Percentiles rank a stretch among this genome's conserved stretches.
These are phyloP conservation scores for Enteromius argenteus DNA, from an alignment of 2,797 vertebrate genomes.

Conservation along the genomic window DNA sequence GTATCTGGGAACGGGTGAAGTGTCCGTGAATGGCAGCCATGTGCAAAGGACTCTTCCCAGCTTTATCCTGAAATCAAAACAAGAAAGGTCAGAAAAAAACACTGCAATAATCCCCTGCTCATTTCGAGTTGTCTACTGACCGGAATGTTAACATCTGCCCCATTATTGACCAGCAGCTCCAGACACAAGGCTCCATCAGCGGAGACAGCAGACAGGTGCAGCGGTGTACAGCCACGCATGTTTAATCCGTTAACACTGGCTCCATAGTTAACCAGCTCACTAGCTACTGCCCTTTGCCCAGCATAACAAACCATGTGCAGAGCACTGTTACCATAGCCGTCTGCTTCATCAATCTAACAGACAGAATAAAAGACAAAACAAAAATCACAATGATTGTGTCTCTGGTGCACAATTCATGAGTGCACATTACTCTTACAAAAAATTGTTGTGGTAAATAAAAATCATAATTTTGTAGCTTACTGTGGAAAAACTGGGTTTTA, in stretches of 20 bases:
- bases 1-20: conserved; percentile 96
- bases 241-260: conserved; percentile 98
- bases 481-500: neutral
- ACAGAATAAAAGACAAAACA: conserved; percentile 7
- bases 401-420: neutral
- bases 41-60: conserved; percentile 97
- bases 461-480: neutral
- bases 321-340: conserved; percentile 93
- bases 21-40: conserved; percentile 97
- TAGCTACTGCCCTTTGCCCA: conserved; percentile 93
- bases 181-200: conserved; percentile 96
- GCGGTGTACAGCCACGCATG: conserved; percentile 90
- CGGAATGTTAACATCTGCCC: conserved; percentile 95
- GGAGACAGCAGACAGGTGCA: conserved; percentile 96
- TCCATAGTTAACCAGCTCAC: conserved; percentile 93
- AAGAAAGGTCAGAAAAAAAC: conserved; percentile 16
- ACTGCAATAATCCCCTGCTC: neutral
- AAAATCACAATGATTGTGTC: neutral
- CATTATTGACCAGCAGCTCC: conserved; percentile 96
- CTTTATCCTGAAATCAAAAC: conserved; percentile 84
- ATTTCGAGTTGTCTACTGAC: neutral
- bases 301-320: conserved; percentile 96
- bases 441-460: neutral
- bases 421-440: neutral
- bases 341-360: conserved; percentile 91